Percentiles rank a stretch among this genome's conserved stretches.
Evolutionary conservation across 35 echinoderm and acorn worm genomes (phyloP).

Genomic region (Nesometra sesokonis): DNA sequence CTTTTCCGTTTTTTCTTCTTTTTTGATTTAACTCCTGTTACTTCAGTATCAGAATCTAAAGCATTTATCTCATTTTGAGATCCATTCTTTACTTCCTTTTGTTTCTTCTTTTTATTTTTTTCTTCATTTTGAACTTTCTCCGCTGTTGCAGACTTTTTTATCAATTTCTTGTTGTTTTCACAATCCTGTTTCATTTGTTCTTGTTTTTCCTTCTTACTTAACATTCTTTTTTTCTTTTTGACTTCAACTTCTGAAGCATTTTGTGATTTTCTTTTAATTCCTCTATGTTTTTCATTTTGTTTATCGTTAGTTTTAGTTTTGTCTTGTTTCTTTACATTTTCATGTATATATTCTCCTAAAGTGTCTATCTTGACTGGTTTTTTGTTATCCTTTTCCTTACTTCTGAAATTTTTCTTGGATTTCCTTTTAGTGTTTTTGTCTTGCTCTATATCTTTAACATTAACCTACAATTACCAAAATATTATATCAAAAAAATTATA

Average conservation of each 20-base stretch:
- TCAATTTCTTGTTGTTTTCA: not conserved
- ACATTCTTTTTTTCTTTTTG: not conserved
- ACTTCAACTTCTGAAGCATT: not conserved
- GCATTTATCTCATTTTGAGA: not conserved
- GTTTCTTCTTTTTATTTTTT: not conserved
- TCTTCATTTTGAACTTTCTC: not conserved
- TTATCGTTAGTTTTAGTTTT: too few relatives aligned
- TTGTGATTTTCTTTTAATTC: not conserved
- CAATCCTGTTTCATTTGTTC: not conserved
- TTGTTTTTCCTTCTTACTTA: not conserved
- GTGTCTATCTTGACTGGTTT: too few relatives aligned
- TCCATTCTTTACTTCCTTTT: not conserved
- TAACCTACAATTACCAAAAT: too few relatives aligned
- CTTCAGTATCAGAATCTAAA: not conserved
- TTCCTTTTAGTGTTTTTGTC: too few relatives aligned
- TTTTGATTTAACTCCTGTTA: not conserved
- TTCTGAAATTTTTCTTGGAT: too few relatives aligned
- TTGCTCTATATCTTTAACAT: too few relatives aligned
- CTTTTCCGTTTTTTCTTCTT: constrained; percentile 17
- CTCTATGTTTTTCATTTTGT: not conserved
- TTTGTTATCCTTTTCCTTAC: too few relatives aligned
- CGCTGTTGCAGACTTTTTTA: not conserved
- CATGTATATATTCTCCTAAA: too few relatives aligned
- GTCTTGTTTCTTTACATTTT: too few relatives aligned
- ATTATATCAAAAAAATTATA: too few relatives aligned